These are phyloP conservation scores for Dipodomys spectabilis DNA, from an alignment of 2,113 vertebrate species.

Conservation along the genomic window DNA sequence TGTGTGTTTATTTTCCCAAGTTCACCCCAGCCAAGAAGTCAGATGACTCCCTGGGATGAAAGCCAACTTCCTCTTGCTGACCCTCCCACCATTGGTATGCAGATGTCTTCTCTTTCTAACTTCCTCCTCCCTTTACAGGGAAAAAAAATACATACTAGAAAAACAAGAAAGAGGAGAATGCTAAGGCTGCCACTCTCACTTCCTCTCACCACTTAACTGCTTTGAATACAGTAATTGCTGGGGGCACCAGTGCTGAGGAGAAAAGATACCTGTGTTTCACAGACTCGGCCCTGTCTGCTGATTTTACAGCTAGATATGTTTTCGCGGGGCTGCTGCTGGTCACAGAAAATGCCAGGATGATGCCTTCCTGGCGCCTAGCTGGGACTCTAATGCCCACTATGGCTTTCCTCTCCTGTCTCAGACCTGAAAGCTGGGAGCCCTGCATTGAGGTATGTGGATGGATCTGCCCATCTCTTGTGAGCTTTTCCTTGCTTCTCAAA, in stretches of 20 bases:
- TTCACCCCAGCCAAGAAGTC: background rate
- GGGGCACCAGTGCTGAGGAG: background rate
- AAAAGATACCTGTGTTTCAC: background rate
- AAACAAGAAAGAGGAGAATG: constrained; percentile 58
- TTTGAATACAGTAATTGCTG: constrained; percentile 45
- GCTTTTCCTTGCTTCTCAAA: background rate
- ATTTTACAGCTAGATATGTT: background rate
- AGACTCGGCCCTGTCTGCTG: background rate
- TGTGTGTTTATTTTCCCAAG: background rate
- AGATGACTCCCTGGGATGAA: constrained; percentile 67
- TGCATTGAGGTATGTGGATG: constrained; percentile 84
- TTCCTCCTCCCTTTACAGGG: constrained; percentile 60
- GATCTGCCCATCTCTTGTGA: background rate
- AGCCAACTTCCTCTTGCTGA: constrained; percentile 70
- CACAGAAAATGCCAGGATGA: constrained; percentile 77
- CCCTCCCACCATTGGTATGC: background rate
- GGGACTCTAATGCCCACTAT: constrained; percentile 70
- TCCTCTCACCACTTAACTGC: constrained; percentile 56
- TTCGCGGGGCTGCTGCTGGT: background rate
- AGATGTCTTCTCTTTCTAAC: constrained; percentile 40
- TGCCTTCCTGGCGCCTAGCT: background rate
- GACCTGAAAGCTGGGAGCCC: constrained; percentile 53
- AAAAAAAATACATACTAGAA: background rate
- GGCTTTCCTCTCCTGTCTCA: constrained; percentile 55
- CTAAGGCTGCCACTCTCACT: constrained; percentile 74